These are phyloP conservation scores for Yponomeuta cagnagella DNA, from an alignment of 2,888 invertebrate genomes.

Conservation along the genomic window DNA sequence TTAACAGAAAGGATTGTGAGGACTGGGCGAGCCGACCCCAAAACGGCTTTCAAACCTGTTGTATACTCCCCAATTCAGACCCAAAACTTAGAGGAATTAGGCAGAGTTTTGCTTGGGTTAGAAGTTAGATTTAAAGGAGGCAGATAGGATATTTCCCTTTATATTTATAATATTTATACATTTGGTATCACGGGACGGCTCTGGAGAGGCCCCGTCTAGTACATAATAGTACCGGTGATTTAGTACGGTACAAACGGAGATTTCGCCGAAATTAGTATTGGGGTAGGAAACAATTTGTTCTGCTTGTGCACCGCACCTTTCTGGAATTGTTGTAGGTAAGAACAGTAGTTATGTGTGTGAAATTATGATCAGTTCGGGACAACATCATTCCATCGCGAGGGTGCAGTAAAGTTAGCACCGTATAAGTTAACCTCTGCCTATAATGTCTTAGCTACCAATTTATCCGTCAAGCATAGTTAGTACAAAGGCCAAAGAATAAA, in stretches of 20 bases:
- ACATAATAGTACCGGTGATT: slow-evolving; percentile 69
- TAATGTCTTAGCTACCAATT: too few species aligned
- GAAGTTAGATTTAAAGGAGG: background rate
- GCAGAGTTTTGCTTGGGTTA: background rate
- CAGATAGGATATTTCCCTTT: slow-evolving; percentile 36
- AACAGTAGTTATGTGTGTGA: slow-evolving; percentile 43
- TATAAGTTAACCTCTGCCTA: too few species aligned
- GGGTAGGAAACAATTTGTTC: slow-evolving; percentile 20
- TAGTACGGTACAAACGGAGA: slow-evolving; percentile 59
- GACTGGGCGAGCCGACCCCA: slow-evolving; percentile 30
- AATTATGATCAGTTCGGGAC: slow-evolving; percentile 16
- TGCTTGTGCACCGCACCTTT: slow-evolving; percentile 3
- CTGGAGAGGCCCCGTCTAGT: slow-evolving; percentile 58
- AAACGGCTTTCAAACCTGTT: background rate
- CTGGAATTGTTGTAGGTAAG: slow-evolving; percentile 29
- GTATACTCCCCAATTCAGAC: background rate
- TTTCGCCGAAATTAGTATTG: slow-evolving; percentile 67
- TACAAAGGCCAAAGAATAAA: too few species aligned
- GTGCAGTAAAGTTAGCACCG: too few species aligned
- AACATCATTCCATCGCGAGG: background rate
- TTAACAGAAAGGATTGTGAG: slow-evolving; percentile 75
- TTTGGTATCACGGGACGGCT: slow-evolving; percentile 49
- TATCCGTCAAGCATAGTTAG: too few species aligned
- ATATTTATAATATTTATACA: slow-evolving; percentile 73
- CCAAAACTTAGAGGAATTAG: slow-evolving; percentile 25